A percentile compares a stretch with the other conserved stretches of the same genome.
phyloP scores from a whole-genome alignment of 1,140 invertebrate genomes.

The Contarinia nasturtii region DNA sequence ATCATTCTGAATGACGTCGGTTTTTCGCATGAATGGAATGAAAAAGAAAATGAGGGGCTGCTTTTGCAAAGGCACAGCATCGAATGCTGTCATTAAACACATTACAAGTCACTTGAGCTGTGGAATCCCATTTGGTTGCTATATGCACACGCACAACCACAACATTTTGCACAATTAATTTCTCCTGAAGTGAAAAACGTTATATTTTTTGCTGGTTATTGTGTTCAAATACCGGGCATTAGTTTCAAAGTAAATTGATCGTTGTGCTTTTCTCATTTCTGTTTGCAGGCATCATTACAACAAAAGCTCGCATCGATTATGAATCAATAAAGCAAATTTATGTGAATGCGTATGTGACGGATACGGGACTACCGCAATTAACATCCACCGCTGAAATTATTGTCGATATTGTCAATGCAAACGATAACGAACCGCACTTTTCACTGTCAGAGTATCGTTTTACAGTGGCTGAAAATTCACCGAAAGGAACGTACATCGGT shows the following conservation, averaged over 20 bases:
- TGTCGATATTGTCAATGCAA: constrained; percentile 65
- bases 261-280: constrained; percentile 2
- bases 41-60: too few relatives aligned
- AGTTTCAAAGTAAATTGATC: not conserved
- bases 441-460: constrained; percentile 43
- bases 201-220: not conserved
- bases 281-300: constrained; percentile 50
- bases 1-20: constrained; percentile 1
- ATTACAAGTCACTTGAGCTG: not conserved
- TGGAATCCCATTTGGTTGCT: not conserved
- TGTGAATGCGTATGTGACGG: constrained; percentile 62
- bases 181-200: not conserved
- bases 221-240: too few relatives aligned
- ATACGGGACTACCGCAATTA: constrained; percentile 64
- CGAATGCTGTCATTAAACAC: not conserved
- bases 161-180: not conserved
- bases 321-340: constrained; percentile 54
- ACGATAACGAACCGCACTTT: constrained; percentile 72
- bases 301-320: constrained; percentile 62
- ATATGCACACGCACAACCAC: not conserved
- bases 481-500: constrained; percentile 42
- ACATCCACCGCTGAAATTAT: constrained; percentile 51
- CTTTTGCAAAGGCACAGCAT: not conserved
- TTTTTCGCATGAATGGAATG: not conserved
- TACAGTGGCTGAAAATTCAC: constrained; percentile 53